Conservation (phyloP, 2,888 invertebrate species). For the Diaprepes abbreviatus region DNA sequence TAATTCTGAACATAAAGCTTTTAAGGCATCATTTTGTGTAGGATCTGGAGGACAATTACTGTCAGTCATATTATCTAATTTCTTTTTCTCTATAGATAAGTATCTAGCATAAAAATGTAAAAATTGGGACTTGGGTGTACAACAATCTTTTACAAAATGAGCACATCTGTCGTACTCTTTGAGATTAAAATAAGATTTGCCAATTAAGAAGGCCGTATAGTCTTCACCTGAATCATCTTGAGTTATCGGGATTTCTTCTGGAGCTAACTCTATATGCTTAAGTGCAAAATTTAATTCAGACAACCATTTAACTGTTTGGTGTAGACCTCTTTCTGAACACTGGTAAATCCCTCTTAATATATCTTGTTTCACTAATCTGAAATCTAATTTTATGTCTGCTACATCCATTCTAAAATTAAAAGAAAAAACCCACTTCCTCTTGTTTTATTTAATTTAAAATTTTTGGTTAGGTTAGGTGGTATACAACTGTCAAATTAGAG, state of each 20-base stretch:
- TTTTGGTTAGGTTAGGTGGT: no score
- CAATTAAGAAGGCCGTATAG: slow-evolving; percentile 80
- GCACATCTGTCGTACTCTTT: slow-evolving; percentile 93
- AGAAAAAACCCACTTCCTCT: no score
- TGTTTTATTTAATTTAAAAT: no score
- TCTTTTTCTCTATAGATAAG: slow-evolving; percentile 91
- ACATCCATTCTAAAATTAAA: slow-evolving; percentile 25
- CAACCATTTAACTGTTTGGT: slow-evolving; percentile 89
- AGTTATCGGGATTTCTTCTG: slow-evolving; percentile 70
- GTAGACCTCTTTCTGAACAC: slow-evolving; percentile 84
- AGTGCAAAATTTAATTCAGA: slow-evolving; percentile 87
- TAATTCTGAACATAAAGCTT: slow-evolving; percentile 72
- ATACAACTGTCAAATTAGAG: no score
- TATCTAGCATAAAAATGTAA: slow-evolving; percentile 89
- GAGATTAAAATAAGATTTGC: slow-evolving; percentile 90
- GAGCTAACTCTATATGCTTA: slow-evolving; percentile 74
- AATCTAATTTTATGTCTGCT: slow-evolving; percentile 66
- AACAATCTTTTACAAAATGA: slow-evolving; percentile 81
- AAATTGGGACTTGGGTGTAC: slow-evolving; percentile 79
- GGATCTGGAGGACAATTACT: slow-evolving; percentile 73
- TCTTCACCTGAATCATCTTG: slow-evolving; percentile 73
- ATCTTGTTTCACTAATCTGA: slow-evolving; percentile 76
- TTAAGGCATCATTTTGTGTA: slow-evolving; percentile 70
- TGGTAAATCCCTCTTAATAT: slow-evolving; percentile 76
- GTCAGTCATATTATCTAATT: slow-evolving; percentile 83